Evolutionary conservation across 2,888 invertebrate species (phyloP), one percentile per base, ranked within the genome.

Genomic region (Plusia festucae): DNA sequence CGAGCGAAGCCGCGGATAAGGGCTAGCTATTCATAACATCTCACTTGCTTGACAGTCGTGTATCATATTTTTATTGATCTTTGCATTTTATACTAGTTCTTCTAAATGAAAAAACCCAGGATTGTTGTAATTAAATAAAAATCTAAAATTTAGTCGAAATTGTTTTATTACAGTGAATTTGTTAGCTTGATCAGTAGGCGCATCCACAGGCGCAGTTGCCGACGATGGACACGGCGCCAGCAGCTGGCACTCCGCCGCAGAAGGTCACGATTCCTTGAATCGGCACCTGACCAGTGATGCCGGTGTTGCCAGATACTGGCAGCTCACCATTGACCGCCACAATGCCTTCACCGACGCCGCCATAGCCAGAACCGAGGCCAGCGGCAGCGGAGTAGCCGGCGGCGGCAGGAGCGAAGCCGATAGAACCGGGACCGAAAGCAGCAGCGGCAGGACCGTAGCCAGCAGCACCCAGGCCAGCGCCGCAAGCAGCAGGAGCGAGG

Each of bases 241-340:
- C 78, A 20, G 88, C 88, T 22, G 82, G 79, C 22, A 87, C 82
- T 5, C 74, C 71, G 18, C 88, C 88, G 34, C 64, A 68, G 70
- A 84, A 53, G 88, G 59, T 80, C 64, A 87, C 84, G 2, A 78
- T 73, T 18, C 87, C 87, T 53, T 81, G 69, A 69, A 86, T 85
- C 55, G 88, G 88, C 53, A 88, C 85, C 71, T 79, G 78, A 51
- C 82, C 88, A 18, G 70, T 70, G 61, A 81, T 68, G 15, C 67
- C 64, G 60, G 87, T 85, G 58, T 75, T 68, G 32, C 88, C 88
- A 44, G 68, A 63, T 18, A 86, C 81, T 62, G 81, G 81, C 55
- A 81, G 73, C 54, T 68, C 81, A 20, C 79, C 81, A 49, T 60
- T 59, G 8, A 80, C 75, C 11, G 64, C 79, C 44, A 82, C 77